A percentile compares a stretch with the other conserved stretches of the same genome.
Conservation (phyloP, 2,797 vertebrate genomes). For the Discoglossus pictus region DNA sequence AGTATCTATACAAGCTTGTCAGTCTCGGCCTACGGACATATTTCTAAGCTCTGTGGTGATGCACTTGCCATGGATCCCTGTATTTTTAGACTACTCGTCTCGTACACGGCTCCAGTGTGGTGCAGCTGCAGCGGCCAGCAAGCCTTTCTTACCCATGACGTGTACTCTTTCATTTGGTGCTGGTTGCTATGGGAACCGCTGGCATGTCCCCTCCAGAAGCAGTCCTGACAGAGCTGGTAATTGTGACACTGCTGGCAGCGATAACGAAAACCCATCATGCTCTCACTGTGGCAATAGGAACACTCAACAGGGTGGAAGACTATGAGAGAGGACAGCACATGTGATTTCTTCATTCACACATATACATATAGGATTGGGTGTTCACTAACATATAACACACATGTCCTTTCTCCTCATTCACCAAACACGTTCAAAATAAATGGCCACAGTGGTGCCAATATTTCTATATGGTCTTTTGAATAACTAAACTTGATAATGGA, state of each 20-base stretch:
- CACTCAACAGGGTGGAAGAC: constrained; percentile 99
- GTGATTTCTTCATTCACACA: too few relatives aligned
- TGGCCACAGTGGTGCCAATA: too few relatives aligned
- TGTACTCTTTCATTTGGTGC: constrained; percentile 99
- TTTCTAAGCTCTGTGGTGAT: constrained; percentile 24
- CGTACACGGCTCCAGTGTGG: constrained; percentile 41
- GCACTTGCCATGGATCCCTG: constrained; percentile 21
- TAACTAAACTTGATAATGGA: too few relatives aligned
- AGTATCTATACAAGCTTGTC: not conserved
- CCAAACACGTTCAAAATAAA: too few relatives aligned
- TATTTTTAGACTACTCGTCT: constrained; percentile 32
- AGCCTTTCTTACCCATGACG: constrained; percentile 89
- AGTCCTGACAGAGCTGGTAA: constrained; percentile 99
- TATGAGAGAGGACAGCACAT: constrained; percentile 67
- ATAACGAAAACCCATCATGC: constrained; percentile 99
- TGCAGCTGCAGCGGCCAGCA: constrained; percentile 14
- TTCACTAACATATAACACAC: too few relatives aligned
- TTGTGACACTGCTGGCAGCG: constrained; percentile 99
- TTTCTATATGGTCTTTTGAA: too few relatives aligned
- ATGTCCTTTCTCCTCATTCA: too few relatives aligned
- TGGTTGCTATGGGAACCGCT: constrained; percentile 99
- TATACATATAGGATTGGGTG: too few relatives aligned
- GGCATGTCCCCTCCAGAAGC: constrained; percentile 99
- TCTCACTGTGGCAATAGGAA: constrained; percentile 97
- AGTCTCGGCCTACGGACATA: not conserved